Percentiles rank a stretch among this genome's conserved stretches.
phyloP scores from a whole-genome alignment of 2,888 invertebrate species.

The Lagria hirta region DNA sequence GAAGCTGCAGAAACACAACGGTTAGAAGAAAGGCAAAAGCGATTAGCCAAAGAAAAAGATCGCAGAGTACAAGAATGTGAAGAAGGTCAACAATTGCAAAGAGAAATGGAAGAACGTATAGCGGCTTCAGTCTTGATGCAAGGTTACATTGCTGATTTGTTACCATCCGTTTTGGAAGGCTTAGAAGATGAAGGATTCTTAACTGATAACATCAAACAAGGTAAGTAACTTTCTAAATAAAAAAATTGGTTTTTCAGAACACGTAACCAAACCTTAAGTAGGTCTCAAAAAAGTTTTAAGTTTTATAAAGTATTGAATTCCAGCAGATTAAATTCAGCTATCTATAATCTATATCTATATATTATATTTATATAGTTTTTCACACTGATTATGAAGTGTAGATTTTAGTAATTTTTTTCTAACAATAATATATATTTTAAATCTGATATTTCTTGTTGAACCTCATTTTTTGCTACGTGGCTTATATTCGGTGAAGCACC shows the following conservation, averaged over 20 bases:
- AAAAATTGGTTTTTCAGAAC: too few species aligned
- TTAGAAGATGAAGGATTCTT: constrained; percentile 75
- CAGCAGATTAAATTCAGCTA: background rate
- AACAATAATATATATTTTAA: too few species aligned
- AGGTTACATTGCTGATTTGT: constrained; percentile 82
- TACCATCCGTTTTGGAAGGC: constrained; percentile 81
- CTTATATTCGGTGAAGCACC: too few species aligned
- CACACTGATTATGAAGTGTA: too few species aligned
- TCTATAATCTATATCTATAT: too few species aligned
- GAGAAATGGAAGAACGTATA: constrained; percentile 73
- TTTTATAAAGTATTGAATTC: background rate
- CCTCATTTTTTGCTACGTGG: too few species aligned
- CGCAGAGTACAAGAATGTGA: constrained; percentile 71
- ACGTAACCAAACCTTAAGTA: too few species aligned
- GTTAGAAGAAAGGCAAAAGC: constrained; percentile 74
- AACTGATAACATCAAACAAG: constrained; percentile 62
- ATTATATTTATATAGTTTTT: too few species aligned
- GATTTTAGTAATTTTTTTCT: too few species aligned
- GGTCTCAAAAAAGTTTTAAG: constrained; percentile 2
- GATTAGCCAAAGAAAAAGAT: constrained; percentile 70
- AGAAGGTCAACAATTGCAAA: constrained; percentile 63
- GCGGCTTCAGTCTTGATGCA: constrained; percentile 81
- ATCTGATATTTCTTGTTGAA: too few species aligned
- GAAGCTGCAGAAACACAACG: constrained; percentile 70
- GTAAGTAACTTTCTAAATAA: constrained; percentile 41